Percentiles rank a stretch among this genome's conserved stretches.
These are phyloP conservation scores for Siderastrea siderea DNA, from an alignment of 92 coral and sea anemone species.

Conservation along the genomic window DNA sequence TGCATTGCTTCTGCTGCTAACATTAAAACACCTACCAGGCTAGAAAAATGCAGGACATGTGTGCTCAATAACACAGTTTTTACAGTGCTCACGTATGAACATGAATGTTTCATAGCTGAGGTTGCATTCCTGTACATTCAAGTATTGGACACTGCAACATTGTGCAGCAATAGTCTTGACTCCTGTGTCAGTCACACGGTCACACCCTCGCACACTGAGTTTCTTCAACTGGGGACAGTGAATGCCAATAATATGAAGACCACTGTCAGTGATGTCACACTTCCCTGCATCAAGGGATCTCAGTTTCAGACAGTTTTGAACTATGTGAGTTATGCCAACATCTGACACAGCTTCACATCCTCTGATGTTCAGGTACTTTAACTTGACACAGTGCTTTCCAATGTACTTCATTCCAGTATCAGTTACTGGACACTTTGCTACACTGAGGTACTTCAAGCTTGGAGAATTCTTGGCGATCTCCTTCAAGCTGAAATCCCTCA, in stretches of 20 bases:
- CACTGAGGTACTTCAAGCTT: conserved; percentile 94
- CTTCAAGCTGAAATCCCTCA: conserved; percentile 94
- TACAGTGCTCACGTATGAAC: conserved; percentile 91
- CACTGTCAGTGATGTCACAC: conserved; percentile 96
- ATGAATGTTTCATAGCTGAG: conserved; percentile 87
- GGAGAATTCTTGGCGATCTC: conserved; percentile 87
- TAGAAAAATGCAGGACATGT: conserved; percentile 96
- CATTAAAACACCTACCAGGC: background rate
- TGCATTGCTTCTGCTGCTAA: too few species aligned
- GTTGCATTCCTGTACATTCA: conserved; percentile 96
- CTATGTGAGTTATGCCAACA: conserved; percentile 90
- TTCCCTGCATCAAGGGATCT: conserved; percentile 96
- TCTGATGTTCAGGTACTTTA: conserved; percentile 93
- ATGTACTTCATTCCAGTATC: conserved; percentile 95
- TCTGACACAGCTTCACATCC: conserved; percentile 96
- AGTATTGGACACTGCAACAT: conserved; percentile 93
- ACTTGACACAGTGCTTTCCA: conserved; percentile 92
- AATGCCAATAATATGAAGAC: conserved; percentile 88
- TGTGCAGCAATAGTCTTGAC: conserved; percentile 90
- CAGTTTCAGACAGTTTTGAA: conserved; percentile 95
- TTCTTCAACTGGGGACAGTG: conserved; percentile 99
- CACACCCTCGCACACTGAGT: conserved; percentile 93
- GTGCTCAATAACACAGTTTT: conserved; percentile 94
- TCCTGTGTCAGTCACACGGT: conserved; percentile 82
- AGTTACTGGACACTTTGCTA: conserved; percentile 93